Evolutionary conservation across 2,113 vertebrate species (phyloP), one percentile per base, ranked within the genome.

Genomic region (Mesitornis unicolor): DNA sequence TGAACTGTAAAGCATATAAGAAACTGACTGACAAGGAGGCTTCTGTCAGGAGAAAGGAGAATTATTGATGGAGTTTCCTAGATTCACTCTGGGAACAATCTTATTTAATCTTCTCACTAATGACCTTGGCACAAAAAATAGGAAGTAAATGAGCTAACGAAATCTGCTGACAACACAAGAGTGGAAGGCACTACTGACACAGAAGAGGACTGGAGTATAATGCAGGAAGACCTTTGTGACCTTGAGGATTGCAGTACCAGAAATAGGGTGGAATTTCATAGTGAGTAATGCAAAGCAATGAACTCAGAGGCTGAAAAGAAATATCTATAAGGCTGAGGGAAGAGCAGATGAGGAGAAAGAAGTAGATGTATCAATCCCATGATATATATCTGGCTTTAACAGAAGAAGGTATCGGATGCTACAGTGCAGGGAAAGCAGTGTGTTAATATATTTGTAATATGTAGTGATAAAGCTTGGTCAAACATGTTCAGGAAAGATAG

Each of bases 51-150:
- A 97, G 38, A 77, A 92, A 77, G 56, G 36, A n/a, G 47, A 77
- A 63, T 80, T 94, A 61, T 69, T 80, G 90, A 50, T 69, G 20
- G 57, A 76, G 59, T 45, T 95, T 92, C 54, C 85, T 86, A 77
- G 45, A 86, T 77, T 84, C 79, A 74, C 50, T 77, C 45, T 80
- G 36, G 59, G 45, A 94, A 70, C 45, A 74, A 59, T 45, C 68
- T 93, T 93, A 90, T 70, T 95, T 92, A 90, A 93, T 90, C 33
- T 93, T 85, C 53, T 77, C 85, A 38, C 77, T 92, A 90, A 90
- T 69, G 50, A 93, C 65, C 75, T 94, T 83, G 75, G 36, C 83
- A 86, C 38, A 93, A 86, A 88, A 93, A 45, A 54, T 24, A 83
- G 64, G 64, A 92, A 59, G 54, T 84, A 77, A 86, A 80, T 59